These are phyloP conservation scores for Drosophila setifemur DNA, from an alignment of 1,140 invertebrate genomes.

Conservation along the genomic window DNA sequence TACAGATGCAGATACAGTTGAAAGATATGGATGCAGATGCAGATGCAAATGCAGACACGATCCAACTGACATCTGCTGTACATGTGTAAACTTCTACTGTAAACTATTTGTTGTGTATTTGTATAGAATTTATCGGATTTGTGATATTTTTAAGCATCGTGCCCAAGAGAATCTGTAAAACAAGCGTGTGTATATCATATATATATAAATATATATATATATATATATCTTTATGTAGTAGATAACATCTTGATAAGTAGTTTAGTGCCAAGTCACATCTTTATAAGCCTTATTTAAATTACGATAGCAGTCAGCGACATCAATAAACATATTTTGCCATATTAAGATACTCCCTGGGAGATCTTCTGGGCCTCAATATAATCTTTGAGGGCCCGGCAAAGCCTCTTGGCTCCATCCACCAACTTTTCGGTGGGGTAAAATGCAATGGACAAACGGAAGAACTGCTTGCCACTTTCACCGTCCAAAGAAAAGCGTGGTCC, in stretches of 20 bases:
- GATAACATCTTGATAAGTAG: slow-evolving; percentile 56
- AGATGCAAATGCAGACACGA: slow-evolving; percentile 4
- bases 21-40: slow-evolving; percentile 4
- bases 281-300: slow-evolving; percentile 56
- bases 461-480: slow-evolving; percentile 77
- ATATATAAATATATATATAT: slow-evolving; percentile 15
- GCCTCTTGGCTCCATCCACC: slow-evolving; percentile 45
- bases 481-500: slow-evolving; percentile 83
- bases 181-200: slow-evolving; percentile 41
- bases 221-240: slow-evolving; percentile 47
- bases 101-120: slow-evolving; percentile 54
- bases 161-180: slow-evolving; percentile 64
- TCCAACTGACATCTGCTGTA: slow-evolving; percentile 25
- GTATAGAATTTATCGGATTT: slow-evolving; percentile 66
- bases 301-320: slow-evolving; percentile 33
- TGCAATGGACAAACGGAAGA: slow-evolving; percentile 83
- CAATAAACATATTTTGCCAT: slow-evolving; percentile 57
- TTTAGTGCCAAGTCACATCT: slow-evolving; percentile 64
- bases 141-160: slow-evolving; percentile 78
- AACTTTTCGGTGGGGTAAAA: slow-evolving; percentile 80
- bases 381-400: slow-evolving; percentile 46
- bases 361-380: slow-evolving; percentile 21
- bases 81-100: slow-evolving; percentile 36
- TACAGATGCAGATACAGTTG: slow-evolving; percentile 22
- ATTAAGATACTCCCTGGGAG: slow-evolving; percentile 11